Percentiles rank a stretch among this genome's conserved stretches.
Evolutionary conservation across 2,797 vertebrate genomes (phyloP).

Genomic region (Falco berigora): DNA sequence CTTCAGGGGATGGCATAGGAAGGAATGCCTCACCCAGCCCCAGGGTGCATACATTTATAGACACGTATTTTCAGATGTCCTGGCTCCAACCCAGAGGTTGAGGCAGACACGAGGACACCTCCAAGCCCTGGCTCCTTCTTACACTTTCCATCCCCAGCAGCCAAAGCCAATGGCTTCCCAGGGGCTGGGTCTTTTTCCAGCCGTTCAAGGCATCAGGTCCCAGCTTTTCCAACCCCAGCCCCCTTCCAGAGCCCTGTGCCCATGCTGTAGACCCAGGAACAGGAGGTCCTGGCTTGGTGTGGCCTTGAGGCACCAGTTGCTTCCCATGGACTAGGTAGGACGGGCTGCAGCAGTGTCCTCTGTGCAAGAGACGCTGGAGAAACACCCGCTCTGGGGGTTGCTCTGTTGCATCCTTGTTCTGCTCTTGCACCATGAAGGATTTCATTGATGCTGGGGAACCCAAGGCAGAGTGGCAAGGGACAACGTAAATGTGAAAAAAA

Average conservation of each 20-base stretch:
- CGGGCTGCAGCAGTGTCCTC: not conserved
- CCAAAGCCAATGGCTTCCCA: not conserved
- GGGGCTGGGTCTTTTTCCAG: not conserved
- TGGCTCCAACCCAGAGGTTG: not conserved
- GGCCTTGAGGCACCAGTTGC: not conserved
- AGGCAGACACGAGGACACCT: rapidly evolving
- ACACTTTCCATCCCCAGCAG: not conserved
- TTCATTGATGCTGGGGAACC: not conserved
- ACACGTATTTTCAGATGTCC: not conserved
- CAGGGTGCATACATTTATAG: no score
- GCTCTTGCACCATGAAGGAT: not conserved
- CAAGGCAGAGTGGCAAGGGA: not conserved
- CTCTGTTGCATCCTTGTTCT: not conserved
- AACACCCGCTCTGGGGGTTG: not conserved
- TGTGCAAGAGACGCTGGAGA: not conserved
- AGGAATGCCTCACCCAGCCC: not conserved
- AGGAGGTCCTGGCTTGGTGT: not conserved
- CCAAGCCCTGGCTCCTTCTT: not conserved
- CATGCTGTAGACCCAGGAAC: not conserved
- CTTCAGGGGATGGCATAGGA: not conserved
- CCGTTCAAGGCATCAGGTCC: not conserved
- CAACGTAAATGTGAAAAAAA: not conserved
- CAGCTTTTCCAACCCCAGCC: not conserved
- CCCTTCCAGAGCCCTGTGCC: not conserved
- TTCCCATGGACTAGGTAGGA: not conserved